Base-by-base conservation (phyloP, 2,888 invertebrate species). In the Zelleria hepariella region DNA sequence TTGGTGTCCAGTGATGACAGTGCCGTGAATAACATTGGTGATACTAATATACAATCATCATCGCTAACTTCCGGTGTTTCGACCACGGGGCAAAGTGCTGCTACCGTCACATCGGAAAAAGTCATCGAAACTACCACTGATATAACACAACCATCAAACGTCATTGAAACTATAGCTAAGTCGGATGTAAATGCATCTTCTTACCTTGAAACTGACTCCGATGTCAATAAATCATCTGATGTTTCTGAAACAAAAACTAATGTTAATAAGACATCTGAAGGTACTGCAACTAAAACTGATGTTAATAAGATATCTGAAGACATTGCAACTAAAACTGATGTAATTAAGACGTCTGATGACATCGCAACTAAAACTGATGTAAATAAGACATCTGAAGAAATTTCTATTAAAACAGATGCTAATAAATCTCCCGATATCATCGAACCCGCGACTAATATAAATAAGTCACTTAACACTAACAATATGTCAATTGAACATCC, bases 11-110 rank as follows among this genome's bases (percentile, higher is more conserved):
- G 67, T 70, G 69, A 65, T 69, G 71, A 69, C 71, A 71, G 73
- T 73, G 66, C 67, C 64, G 56, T 62, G 26, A 59, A 65, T 80
- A 75, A 78, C 68, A 74, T 65, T 75, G 76, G 76, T 80, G 75
- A 75, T 71, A 74, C 65, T 75, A 76, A 76, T 81, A 74, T 75
- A 70, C 69, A 82, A 78, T 80, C 78, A 69, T 51, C 60, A 59
- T 51, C 27, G 10, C 48, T 18, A 58, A 56, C 52, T 61, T 55
- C 10, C 66, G 64, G 24, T 18, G 74, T 70, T 66, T 74, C 71
- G 64, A 68, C 65, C 61, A 66, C 65, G 62, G 63, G 15, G 32
- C 32, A 42, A 49, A 49, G 20, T 49, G 18, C 49, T 20, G 20
- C 21, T 20, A 49, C 49, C 5, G 24, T 23, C 8, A 53, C 25